Evolutionary conservation across 2,113 vertebrate genomes (phyloP), one percentile per base, ranked within the genome.

Genomic region (Trichomycterus rosablanca): DNA sequence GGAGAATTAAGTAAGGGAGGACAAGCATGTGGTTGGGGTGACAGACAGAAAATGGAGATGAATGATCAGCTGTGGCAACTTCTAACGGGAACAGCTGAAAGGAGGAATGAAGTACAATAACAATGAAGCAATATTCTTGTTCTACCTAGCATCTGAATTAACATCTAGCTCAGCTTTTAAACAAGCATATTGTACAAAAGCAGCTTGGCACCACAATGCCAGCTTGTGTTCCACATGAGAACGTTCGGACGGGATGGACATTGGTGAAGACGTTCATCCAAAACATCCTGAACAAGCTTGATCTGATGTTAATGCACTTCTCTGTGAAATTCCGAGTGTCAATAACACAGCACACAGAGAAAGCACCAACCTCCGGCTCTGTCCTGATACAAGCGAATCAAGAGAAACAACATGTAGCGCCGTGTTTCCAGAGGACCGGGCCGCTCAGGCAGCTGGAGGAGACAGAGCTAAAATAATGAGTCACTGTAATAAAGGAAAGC

Each of bases 211-310:
- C n/a, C n/a, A n/a, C n/a, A n/a, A n/a, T n/a, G n/a, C n/a, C n/a
- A n/a, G 55, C 62, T 48, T 3, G 48, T 20, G 55, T 65, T 65
- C 52, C 62, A 56, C 52, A 56, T 54, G 20, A 53, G 52, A 63
- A 45, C 22, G 2, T n/a, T 16, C 12, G 20, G 26, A 40, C n/a
- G 42, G 42, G 32, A 55, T 2, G 5, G 42, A 14, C 51, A 48
- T 12, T 11, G 9, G 10, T 3, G 12, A 28, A 56, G 28, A 45
- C 10, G 35, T 7, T n/a, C n/a, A 30, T 10, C 11, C 18, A 11
- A 35, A 14, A 3, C 19, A 15, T 22, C 32, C 42, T n/a, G 20
- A 48, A 46, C 3, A 32, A 55, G 20, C 15, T 11, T 9, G 51
- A 63, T 26, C 50, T 19, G 39, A 24, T 7, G 51, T 34, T 24